A percentile compares a stretch with the other conserved stretches of the same genome.
These are phyloP conservation scores for Xerus rutilus DNA, from an alignment of 2,797 vertebrate species.

Conservation along the genomic window DNA sequence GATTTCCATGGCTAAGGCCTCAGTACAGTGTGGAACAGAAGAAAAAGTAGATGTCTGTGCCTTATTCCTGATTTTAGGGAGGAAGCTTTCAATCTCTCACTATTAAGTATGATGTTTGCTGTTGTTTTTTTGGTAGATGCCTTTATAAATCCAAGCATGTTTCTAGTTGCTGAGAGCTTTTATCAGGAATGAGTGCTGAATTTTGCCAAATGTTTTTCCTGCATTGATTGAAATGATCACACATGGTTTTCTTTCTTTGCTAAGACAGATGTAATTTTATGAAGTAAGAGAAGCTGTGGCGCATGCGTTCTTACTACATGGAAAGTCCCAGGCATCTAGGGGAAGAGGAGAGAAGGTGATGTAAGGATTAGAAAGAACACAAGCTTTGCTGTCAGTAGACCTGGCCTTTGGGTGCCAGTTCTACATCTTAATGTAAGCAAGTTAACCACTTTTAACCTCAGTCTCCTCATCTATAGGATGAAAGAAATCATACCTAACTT, in stretches of 20 bases:
- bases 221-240: not conserved
- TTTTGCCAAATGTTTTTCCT: constrained; percentile 26
- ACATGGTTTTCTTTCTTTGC: not conserved
- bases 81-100: not conserved
- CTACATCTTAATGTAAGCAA: not conserved
- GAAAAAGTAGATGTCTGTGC: not conserved
- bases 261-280: not conserved
- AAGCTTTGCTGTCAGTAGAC: not conserved
- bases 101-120: not conserved
- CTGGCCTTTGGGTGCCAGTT: not conserved
- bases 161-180: constrained; percentile 6
- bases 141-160: not conserved
- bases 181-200: not conserved
- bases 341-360: not conserved
- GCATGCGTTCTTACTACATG: not conserved
- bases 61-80: not conserved
- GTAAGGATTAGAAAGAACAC: not conserved
- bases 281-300: not conserved
- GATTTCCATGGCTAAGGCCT: not conserved
- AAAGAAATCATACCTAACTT: not conserved
- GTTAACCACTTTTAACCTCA: not conserved
- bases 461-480: not conserved
- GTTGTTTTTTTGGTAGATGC: not conserved
- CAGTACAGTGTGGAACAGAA: not conserved
- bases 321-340: not conserved